Base-by-base conservation (phyloP, 2,113 vertebrate species). In the Calcarius ornatus region DNA sequence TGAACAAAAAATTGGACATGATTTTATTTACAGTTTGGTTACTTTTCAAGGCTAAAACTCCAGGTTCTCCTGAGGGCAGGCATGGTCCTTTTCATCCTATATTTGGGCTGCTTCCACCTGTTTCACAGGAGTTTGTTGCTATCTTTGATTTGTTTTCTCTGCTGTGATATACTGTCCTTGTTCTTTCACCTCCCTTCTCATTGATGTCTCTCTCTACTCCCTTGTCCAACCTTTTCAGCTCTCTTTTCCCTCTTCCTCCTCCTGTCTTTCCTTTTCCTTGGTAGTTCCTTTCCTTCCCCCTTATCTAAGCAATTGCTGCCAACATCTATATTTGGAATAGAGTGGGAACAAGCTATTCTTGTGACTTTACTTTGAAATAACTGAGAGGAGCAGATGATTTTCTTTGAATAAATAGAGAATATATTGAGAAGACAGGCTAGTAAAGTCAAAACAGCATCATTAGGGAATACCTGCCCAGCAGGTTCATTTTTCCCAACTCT, bases 291-390 rank as follows among this genome's bases (percentile, higher is more conserved):
- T 95, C 72, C 80, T 92, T 94, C 92, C 80, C 94, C 86, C 77
- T 91, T 96, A 91, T 94, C 76, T 94, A 94, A 78, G 92, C 90
- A 95, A 92, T 95, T 65, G 79, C 92, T 96, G 94, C 92, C 95
- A 96, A 92, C 81, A 92, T 84, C 96, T 97, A 96, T 95, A 96
- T 97, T 97, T 96, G 95, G 93, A 96, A 96, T 71, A 92, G 94
- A 96, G 96, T 96, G 95, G 97, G 96, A 96, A 96, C 94, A 96
- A 95, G 88, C 95, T 96, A 96, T 97, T 96, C 94, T 96, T 96
- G 95, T 96, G 94, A 92, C 80, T 97, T 97, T 95, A 90, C 94
- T 96, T 94, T 90, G 83, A 96, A 96, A 97, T 95, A 95, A 88
- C 92, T 91, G 90, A 89, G 83, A 94, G 72, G 72, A 92, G 68